Evolutionary conservation across 2,888 invertebrate genomes (phyloP).

Genomic region (Apocheima hispidaria): DNA sequence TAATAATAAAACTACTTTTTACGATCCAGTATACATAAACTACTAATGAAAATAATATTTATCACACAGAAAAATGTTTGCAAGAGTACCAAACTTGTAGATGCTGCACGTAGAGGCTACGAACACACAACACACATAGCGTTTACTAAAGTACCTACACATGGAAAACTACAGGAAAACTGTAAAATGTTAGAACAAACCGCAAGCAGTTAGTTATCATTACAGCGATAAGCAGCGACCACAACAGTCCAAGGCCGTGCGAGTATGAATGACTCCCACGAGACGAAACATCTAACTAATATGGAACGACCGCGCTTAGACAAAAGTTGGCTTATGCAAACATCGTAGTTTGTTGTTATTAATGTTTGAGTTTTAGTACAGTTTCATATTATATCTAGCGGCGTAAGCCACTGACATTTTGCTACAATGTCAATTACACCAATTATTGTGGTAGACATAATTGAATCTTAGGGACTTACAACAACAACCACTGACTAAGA

Average conservation of each 20-base stretch:
- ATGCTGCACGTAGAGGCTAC: too few relatives aligned
- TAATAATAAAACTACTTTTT: too few relatives aligned
- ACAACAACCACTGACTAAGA: too few relatives aligned
- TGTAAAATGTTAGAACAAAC: neutral
- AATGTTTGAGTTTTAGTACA: constrained; percentile 13
- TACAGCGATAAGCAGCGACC: neutral
- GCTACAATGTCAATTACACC: neutral
- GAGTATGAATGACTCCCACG: constrained; percentile 23
- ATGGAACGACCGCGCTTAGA: constrained; percentile 16
- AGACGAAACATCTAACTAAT: constrained; percentile 22
- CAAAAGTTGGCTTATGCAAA: constrained; percentile 25
- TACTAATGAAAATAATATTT: too few relatives aligned
- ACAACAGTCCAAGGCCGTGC: constrained; percentile 15
- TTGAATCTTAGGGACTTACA: too few relatives aligned
- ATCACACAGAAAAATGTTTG: too few relatives aligned
- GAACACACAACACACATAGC: too few relatives aligned
- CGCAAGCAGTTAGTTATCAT: neutral
- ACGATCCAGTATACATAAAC: too few relatives aligned
- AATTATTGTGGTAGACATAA: neutral
- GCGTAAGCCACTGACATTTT: neutral
- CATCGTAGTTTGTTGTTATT: constrained; percentile 10
- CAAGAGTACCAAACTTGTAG: too few relatives aligned
- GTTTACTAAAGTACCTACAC: too few relatives aligned
- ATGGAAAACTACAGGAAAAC: too few relatives aligned
- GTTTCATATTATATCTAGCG: neutral